These are phyloP conservation scores for Eledone cirrhosa DNA, from an alignment of 2,888 invertebrate genomes.

Conservation along the genomic window DNA sequence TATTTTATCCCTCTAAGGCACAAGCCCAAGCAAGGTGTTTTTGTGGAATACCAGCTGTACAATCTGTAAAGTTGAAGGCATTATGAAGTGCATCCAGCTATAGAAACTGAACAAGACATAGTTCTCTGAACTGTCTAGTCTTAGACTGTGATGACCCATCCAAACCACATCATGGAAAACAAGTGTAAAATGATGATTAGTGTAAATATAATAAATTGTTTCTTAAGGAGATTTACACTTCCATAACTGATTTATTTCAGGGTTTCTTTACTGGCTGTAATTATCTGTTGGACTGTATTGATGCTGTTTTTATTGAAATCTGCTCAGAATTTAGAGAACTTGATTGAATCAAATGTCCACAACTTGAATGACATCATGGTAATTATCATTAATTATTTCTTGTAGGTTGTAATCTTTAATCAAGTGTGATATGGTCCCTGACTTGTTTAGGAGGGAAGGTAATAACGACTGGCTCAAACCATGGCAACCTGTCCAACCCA, in stretches of 20 bases:
- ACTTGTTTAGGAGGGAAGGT: too few relatives aligned
- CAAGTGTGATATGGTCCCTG: background rate
- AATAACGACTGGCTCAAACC: too few relatives aligned
- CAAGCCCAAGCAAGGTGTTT: too few relatives aligned
- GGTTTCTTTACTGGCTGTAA: conserved; percentile 56
- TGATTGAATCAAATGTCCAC: conserved; percentile 50
- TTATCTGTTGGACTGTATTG: conserved; percentile 56
- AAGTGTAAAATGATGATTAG: too few relatives aligned
- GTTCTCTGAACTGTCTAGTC: too few relatives aligned
- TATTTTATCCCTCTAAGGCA: too few relatives aligned
- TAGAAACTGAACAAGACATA: too few relatives aligned
- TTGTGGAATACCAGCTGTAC: background rate
- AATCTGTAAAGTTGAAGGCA: background rate
- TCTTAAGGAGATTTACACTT: background rate
- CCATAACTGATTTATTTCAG: conserved; percentile 40
- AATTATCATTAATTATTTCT: conserved; percentile 31
- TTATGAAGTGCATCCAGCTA: too few relatives aligned
- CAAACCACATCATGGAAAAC: too few relatives aligned
- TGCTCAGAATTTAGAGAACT: conserved; percentile 52
- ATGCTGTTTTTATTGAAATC: conserved; percentile 46
- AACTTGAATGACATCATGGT: conserved; percentile 51
- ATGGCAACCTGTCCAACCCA: background rate
- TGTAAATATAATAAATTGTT: too few relatives aligned
- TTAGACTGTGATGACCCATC: too few relatives aligned
- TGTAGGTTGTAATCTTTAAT: background rate